Conservation (phyloP, 2,888 invertebrate genomes). For the Scelioninae gen. 2 region DNA sequence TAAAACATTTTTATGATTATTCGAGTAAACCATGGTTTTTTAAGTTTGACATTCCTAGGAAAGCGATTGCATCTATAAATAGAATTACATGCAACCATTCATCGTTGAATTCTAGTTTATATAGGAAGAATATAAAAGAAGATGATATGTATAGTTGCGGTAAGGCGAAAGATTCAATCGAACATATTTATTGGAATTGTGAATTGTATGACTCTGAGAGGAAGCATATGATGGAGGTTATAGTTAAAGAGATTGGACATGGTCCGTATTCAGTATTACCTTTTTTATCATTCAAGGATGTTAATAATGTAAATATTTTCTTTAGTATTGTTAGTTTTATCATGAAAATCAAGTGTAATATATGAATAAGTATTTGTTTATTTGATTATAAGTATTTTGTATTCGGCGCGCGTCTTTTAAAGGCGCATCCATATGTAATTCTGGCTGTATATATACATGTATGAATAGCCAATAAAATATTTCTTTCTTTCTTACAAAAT, state of each 20-base stretch:
- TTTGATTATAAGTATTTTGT: too few relatives aligned
- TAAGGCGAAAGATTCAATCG: not conserved
- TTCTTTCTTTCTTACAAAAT: too few relatives aligned
- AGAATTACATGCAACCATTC: conserved; percentile 20
- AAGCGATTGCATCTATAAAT: conserved; percentile 12
- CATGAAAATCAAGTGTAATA: not conserved
- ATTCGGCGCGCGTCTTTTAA: too few relatives aligned
- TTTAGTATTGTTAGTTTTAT: not conserved
- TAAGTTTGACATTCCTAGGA: conserved; percentile 6
- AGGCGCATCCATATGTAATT: too few relatives aligned
- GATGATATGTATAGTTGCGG: conserved; percentile 10
- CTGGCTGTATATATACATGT: too few relatives aligned
- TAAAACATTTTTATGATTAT: conserved; percentile 3
- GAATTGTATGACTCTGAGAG: not conserved
- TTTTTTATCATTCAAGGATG: not conserved
- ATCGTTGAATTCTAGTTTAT: conserved; percentile 16
- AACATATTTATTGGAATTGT: conserved; percentile 25
- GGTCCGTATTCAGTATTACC: not conserved
- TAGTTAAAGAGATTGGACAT: not conserved
- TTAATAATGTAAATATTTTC: not conserved
- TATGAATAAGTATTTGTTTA: too few relatives aligned
- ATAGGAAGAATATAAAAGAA: conserved; percentile 9
- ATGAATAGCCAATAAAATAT: too few relatives aligned
- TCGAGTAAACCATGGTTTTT: conserved; percentile 25
- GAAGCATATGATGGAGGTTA: not conserved